Conservation (phyloP, 2,888 invertebrate genomes). For the Tachystola acroxantha region DNA sequence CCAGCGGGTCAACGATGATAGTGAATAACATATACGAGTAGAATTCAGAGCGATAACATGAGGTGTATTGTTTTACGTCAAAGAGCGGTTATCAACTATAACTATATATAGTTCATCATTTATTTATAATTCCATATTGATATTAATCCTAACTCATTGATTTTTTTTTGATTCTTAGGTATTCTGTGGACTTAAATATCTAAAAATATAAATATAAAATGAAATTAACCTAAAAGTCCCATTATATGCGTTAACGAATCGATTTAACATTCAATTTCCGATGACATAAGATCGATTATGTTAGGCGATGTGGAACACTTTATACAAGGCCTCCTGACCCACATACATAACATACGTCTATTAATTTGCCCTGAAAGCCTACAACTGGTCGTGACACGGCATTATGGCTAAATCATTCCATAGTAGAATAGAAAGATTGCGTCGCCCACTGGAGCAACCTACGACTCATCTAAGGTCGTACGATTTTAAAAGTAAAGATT, state of each 20-base stretch:
- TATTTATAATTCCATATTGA: too few relatives aligned
- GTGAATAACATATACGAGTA: too few relatives aligned
- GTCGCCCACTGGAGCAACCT: conserved; percentile 21
- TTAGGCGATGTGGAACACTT: conserved; percentile 6
- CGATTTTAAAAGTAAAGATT: neutral
- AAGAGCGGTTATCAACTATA: too few relatives aligned
- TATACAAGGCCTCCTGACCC: conserved; percentile 34
- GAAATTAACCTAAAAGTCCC: neutral
- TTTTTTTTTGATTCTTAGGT: too few relatives aligned
- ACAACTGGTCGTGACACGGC: conserved; percentile 34
- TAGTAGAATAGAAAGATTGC: conserved; percentile 18
- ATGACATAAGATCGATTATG: conserved; percentile 13
- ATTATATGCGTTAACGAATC: conserved; percentile 2
- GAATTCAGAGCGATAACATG: too few relatives aligned
- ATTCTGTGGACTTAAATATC: too few relatives aligned
- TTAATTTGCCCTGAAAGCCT: conserved; percentile 42
- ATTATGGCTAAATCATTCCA: conserved; percentile 24
- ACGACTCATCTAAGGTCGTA: conserved; percentile 9
- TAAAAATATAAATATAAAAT: neutral
- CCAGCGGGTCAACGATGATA: too few relatives aligned
- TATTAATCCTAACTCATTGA: too few relatives aligned
- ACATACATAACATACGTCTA: conserved; percentile 25
- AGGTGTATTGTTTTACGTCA: too few relatives aligned
- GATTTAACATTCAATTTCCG: conserved; percentile 9
- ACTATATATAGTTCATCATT: too few relatives aligned